Conservation (phyloP, 1,140 invertebrate species). For the Leguminivora glycinivorella region DNA sequence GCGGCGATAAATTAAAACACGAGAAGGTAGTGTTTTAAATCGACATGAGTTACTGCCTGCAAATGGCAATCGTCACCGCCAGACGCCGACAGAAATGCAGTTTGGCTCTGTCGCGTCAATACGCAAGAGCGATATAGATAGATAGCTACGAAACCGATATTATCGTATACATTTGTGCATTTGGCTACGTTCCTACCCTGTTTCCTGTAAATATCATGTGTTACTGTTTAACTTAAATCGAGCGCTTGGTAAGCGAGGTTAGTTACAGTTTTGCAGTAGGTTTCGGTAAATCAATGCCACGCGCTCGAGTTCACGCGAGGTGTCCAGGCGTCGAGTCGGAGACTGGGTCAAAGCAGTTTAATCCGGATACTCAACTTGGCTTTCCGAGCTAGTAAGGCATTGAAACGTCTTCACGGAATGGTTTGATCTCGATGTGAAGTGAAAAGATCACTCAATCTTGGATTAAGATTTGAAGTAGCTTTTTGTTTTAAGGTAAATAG, state of each 20-base stretch:
- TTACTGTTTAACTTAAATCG: not conserved
- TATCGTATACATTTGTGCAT: too few species aligned
- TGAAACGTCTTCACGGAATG: not conserved
- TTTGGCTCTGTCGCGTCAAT: too few species aligned
- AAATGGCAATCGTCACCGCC: too few species aligned
- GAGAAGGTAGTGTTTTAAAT: too few species aligned
- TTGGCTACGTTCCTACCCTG: too few species aligned
- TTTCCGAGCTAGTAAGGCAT: constrained; percentile 11
- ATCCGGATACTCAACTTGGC: constrained; percentile 16
- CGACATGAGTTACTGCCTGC: too few species aligned
- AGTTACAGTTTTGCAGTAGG: not conserved
- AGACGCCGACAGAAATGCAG: too few species aligned
- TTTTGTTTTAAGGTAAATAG: too few species aligned
- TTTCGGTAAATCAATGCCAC: constrained; percentile 21
- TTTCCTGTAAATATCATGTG: too few species aligned
- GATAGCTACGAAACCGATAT: too few species aligned
- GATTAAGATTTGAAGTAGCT: not conserved
- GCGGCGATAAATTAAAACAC: too few species aligned
- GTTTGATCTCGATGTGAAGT: not conserved
- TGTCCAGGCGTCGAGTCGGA: constrained; percentile 17
- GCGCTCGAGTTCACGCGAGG: not conserved
- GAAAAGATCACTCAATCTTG: not conserved
- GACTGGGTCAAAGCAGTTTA: constrained; percentile 25
- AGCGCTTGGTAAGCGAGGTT: not conserved
- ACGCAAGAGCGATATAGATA: too few species aligned